These are phyloP conservation scores for Agrilus planipennis DNA, from an alignment of 1,140 invertebrate genomes.

Conservation along the genomic window DNA sequence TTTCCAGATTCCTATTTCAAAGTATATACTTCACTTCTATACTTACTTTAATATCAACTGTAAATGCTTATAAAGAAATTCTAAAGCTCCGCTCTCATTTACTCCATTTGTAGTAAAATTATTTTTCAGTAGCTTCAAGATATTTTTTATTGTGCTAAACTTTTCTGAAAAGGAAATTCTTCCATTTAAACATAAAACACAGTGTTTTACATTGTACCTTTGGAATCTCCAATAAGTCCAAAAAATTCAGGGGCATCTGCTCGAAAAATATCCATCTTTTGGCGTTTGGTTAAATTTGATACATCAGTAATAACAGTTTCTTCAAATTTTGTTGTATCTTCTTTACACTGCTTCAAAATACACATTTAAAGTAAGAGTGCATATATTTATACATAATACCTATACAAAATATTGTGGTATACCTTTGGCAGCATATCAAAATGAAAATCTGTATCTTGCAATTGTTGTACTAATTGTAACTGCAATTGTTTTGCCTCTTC, in stretches of 20 bases:
- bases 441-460: slow-evolving; percentile 71
- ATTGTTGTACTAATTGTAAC: slow-evolving; percentile 58
- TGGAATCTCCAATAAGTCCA: slow-evolving; percentile 62
- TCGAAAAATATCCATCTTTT: slow-evolving; percentile 62
- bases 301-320: slow-evolving; percentile 59
- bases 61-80: slow-evolving; percentile 59
- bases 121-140: slow-evolving; percentile 51
- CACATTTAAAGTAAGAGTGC: too few relatives aligned
- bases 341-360: too few relatives aligned
- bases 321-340: slow-evolving; percentile 30
- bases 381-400: background rate
- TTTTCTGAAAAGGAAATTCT: slow-evolving; percentile 32
- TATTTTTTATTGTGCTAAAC: slow-evolving; percentile 47
- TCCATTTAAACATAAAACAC: background rate
- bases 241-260: slow-evolving; percentile 78
- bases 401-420: background rate
- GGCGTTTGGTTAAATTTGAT: slow-evolving; percentile 55
- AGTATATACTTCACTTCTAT: too few relatives aligned
- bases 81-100: slow-evolving; percentile 41
- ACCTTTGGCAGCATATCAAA: slow-evolving; percentile 48
- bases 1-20: too few relatives aligned
- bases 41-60: slow-evolving; percentile 55
- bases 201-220: slow-evolving; percentile 40
- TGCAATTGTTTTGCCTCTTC: slow-evolving; percentile 75
- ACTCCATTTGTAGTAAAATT: slow-evolving; percentile 29